Percentiles rank a stretch among this genome's conserved stretches.
Conservation (phyloP, 2,113 vertebrate genomes). For the Chaetops frenatus region DNA sequence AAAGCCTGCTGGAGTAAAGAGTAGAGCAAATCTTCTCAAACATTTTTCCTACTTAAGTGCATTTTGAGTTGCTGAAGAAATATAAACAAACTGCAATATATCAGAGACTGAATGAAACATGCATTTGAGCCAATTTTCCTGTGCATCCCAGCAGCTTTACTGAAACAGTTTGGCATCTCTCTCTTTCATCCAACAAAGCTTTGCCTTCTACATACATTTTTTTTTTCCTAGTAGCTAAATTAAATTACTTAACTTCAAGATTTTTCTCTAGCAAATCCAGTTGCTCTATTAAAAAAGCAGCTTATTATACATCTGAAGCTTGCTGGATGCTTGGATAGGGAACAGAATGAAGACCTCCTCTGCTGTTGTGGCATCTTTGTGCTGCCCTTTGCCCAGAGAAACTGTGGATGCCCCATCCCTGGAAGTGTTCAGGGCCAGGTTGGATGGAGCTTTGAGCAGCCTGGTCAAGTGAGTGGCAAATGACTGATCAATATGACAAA, state of each 20-base stretch:
- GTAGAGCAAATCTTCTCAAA: not conserved
- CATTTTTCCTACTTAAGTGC: not conserved
- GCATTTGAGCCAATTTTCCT: not conserved
- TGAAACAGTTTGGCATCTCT: not conserved
- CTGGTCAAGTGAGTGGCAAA: not conserved
- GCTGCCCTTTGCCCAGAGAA: not conserved
- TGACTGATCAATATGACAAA: not conserved
- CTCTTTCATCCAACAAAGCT: not conserved
- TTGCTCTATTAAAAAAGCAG: not conserved
- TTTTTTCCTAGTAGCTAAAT: not conserved
- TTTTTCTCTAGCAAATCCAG: not conserved
- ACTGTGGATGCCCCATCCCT: not conserved
- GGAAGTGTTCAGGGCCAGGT: not conserved
- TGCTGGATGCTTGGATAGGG: not conserved
- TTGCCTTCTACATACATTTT: not conserved
- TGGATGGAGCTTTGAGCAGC: not conserved
- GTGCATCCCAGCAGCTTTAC: not conserved
- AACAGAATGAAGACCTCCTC: not conserved
- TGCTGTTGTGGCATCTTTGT: not conserved
- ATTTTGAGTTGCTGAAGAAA: not conserved
- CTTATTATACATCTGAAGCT: not conserved
- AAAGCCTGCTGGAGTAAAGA: not conserved
- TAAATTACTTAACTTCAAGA: not conserved
- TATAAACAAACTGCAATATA: not conserved
- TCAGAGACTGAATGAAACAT: not conserved